Base-by-base conservation (phyloP, 2,888 invertebrate species). In the Apomyelois bistriatella region DNA sequence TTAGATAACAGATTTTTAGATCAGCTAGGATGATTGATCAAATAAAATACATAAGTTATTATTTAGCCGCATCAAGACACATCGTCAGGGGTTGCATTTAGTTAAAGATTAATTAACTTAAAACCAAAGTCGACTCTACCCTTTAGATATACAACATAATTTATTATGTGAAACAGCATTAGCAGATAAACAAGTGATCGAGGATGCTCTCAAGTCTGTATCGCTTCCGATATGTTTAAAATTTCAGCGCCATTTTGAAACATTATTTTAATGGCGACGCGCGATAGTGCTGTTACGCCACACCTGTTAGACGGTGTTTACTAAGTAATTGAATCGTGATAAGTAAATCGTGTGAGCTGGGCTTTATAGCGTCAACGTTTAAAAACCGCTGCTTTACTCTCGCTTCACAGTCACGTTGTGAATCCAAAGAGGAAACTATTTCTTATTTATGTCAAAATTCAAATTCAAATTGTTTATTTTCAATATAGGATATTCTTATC, bases 231-330 rank as follows among this genome's bases (percentile, higher is more conserved):
- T 79, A 76, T 75, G 76, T 64, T 70, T 72, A 62, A 70, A 76
- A 74, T 72, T 65, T 68, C 64, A 69, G 66, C 72, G 74, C 68
- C 69, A 69, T 79, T 79, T 76, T 76, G 73, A 64, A 72, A 70
- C 81, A 79, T 79, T 80, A 79, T 79, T 80, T 77, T 83, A 82
- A 84, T 83, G 82, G 52, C 41, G 77, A 69, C 53, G 59, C 61
- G 53, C 59, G 69, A 72, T 73, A 64, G 66, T 66, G 68, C 54
- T 62, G 56, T 60, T 62, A 67, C 62, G 58, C 65, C 64, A 63
- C 75, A 79, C 71, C 72, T 76, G 72, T 66, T 38, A 38, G 38
- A 40, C 40, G 42, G 28, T 43, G 43, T 43, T 43, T 43, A 43
- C 49, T 40, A 49, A 49, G 40, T 40, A 49, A 40, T 40, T 49